Evolutionary conservation across 2,113 vertebrate species (phyloP), one percentile per base, ranked within the genome.

Genomic region (Ctenodactylus gundi): DNA sequence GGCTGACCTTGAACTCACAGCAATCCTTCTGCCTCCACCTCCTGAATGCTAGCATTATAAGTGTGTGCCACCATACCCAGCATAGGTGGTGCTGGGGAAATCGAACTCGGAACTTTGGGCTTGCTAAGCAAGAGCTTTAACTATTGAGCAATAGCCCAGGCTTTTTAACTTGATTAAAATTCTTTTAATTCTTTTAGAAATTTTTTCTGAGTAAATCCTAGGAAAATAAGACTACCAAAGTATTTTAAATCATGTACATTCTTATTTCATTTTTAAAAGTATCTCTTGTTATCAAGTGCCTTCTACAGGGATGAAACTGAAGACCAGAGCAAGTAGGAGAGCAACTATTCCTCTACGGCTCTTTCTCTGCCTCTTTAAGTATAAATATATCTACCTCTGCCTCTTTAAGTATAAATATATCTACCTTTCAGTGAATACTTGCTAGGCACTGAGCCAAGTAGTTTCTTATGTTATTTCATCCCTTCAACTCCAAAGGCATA

Each of bases 221-320:
- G 14, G 72, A n/a, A 92, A 91, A 80, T 15, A 94, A 88, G 6
- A 11, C 34, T n/a, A 18, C 39, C 29, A 73, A 82, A 73, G 44
- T 17, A 10, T 27, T 81, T 72, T 82, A 64, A 95, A 46, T 29
- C 44, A 29, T 39, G 9, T 49, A 60, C 58, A 83, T 62, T 81
- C 73, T 62, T n/a, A 92, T 75, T 21, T 65, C 25, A 51, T 91
- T 78, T 84, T 70, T 80, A 94, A 68, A 85, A 58, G 34, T 29
- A 46, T 12, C n/a, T 34, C 60, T 68, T 70, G n/a, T 76, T 83
- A 12, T 21, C 36, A 77, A 10, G 29, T 67, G 14, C 25, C 83
- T 73, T 89, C 55, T 44, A 65, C 31, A 55, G 20, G 34, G 44
- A 82, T 68, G 31, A 78, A 34, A 55, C 49, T 90, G 60, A 70